These are phyloP conservation scores for Mustela lutreola DNA, from an alignment of 2,113 vertebrate genomes.

Conservation along the genomic window DNA sequence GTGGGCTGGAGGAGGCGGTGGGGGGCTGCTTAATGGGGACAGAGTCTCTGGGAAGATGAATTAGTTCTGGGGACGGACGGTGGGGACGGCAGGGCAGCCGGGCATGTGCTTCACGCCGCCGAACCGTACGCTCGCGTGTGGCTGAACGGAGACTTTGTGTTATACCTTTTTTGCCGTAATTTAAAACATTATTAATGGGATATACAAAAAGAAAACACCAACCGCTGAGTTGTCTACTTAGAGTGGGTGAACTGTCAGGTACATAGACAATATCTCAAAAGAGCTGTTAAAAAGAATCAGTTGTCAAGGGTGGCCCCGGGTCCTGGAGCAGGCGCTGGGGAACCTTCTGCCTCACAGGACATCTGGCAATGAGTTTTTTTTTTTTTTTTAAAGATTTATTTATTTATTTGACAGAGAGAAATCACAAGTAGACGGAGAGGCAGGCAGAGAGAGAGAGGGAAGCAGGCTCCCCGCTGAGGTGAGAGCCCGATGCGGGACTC, in stretches of 20 bases:
- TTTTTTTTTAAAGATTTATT: no score
- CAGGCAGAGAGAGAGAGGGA: no score
- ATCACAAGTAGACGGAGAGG: no score
- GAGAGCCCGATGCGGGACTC: no score
- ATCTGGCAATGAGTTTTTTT: not conserved
- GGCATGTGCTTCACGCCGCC: not conserved
- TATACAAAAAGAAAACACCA: not conserved
- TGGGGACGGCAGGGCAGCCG: accelerated
- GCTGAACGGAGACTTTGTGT: not conserved
- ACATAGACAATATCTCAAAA: not conserved
- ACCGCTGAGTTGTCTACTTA: not conserved
- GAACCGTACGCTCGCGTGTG: not conserved
- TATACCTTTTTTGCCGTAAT: not conserved
- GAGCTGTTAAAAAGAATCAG: not conserved
- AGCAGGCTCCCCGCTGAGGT: no score
- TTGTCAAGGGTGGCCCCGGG: accelerated
- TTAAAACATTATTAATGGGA: not conserved
- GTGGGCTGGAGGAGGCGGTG: no score
- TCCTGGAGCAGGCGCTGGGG: accelerated
- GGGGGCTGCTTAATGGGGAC: accelerated
- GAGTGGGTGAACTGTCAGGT: not conserved
- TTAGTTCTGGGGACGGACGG: accelerated
- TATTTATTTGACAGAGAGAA: no score
- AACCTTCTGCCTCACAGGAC: accelerated
- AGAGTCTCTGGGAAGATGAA: not conserved